Conservation (phyloP, 2,797 vertebrate genomes). For the Enteromius afrohamiltoni region DNA sequence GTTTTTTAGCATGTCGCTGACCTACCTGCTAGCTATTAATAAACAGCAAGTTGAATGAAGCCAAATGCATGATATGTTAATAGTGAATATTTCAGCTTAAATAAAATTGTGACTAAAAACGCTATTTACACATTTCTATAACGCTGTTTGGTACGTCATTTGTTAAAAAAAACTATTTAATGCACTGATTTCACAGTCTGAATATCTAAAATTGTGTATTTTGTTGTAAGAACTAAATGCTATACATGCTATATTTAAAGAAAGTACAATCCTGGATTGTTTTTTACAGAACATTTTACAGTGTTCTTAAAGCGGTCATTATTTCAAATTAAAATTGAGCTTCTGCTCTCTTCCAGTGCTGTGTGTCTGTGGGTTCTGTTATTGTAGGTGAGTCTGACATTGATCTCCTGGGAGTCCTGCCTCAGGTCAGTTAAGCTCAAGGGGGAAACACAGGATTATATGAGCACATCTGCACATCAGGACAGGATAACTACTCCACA, state of each 20-base stretch:
- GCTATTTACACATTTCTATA: neutral
- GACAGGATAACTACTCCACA: conserved; percentile 17
- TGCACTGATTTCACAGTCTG: neutral
- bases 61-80: neutral
- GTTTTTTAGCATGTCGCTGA: no score
- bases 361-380: neutral
- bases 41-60: neutral
- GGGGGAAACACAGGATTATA: conserved; percentile 27
- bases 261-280: neutral
- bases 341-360: neutral
- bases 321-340: neutral
- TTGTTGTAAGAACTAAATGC: neutral
- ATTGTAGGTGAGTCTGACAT: conserved; percentile 9
- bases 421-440: conserved; percentile 32
- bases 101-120: neutral
- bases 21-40: neutral
- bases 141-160: neutral
- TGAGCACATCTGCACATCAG: conserved; percentile 38
- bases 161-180: neutral
- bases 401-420: conserved; percentile 35
- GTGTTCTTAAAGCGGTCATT: conserved; percentile 1
- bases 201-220: neutral
- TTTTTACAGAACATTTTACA: neutral
- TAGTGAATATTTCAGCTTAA: neutral
- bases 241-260: neutral